phyloP scores from a whole-genome alignment of 2,113 vertebrate genomes.

The Todiramphus saurophagus region DNA sequence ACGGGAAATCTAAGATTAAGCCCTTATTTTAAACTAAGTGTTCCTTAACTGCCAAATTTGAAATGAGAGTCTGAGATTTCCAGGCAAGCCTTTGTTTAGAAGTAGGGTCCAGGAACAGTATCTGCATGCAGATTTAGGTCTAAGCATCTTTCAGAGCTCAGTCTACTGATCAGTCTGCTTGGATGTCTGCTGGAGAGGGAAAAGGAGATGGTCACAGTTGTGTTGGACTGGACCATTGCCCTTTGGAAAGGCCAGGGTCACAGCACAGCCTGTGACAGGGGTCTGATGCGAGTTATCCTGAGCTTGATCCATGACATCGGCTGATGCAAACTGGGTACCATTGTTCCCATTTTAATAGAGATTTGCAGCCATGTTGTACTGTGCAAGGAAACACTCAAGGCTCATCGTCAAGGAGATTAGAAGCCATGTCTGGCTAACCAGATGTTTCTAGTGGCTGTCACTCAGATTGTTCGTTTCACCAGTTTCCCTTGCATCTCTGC shows the following conservation, averaged over 20 bases:
- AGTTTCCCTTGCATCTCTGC: neutral
- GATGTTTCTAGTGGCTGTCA: neutral
- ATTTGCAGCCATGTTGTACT: neutral
- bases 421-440: neutral
- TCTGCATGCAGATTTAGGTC: neutral
- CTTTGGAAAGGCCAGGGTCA: neutral
- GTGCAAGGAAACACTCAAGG: neutral
- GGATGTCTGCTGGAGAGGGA: neutral
- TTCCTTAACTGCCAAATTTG: neutral
- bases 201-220: neutral
- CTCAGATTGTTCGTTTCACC: neutral
- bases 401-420: neutral
- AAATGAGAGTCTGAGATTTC: neutral
- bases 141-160: neutral
- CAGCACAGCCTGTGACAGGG: neutral
- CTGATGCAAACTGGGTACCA: neutral
- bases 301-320: neutral
- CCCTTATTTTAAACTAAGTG: neutral
- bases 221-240: neutral
- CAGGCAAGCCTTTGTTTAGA: neutral
- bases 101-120: neutral
- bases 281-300: neutral
- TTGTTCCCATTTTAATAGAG: neutral
- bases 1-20: conserved; percentile 22
- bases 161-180: neutral